Evolutionary conservation across 2,113 vertebrate species (phyloP), one percentile per base, ranked within the genome.

Genomic region (Pterophyllum scalare): DNA sequence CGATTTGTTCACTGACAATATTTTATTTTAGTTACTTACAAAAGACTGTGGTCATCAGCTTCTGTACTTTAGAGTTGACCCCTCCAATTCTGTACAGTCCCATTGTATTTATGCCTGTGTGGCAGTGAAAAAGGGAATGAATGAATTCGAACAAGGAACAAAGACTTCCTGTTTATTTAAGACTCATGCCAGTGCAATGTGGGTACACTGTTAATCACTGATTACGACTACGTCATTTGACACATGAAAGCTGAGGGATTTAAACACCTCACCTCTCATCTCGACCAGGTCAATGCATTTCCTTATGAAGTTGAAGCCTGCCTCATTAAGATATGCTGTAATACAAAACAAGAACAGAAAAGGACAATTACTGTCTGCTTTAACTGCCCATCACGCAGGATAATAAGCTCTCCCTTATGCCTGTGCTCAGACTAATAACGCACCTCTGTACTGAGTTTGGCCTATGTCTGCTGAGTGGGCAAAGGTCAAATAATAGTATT

Each of bases 61-160:
- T 98, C 93, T 99, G 98, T 3, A 99, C 98, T 93, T 99, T 99
- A 56, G 98, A 99, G 91, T 99, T 99, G 65, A 99, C 98, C 1
- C 98, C 98, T 78, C 97, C 98, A 87, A 99, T 99, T 93, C 98
- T 96, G 95, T 99, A 99, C n/a, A 99, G 95, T 0, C 98, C 98
- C 95, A 98, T 94, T 40, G 97, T 97, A 58, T 96, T 98, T 89
- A 99, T 97, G 38, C 98, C 98, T 99, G 57, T 2, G 14, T 17
- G 28, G n/a, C 5, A 3, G 46, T n/a, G 7, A 57, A n/a, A 43
- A 74, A 28, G 10, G 0, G 60, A 61, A 62, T 9, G 1, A 33
- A 77, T 35, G 11, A 56, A 65, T 2, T 9, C 8, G 3, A 40
- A 64, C 10, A n/a, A 77, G 43, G 33, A 33, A 12, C 13, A 83